Evolutionary conservation across 2,888 invertebrate species (phyloP).

Genomic region (Heterodera filipjevi): DNA sequence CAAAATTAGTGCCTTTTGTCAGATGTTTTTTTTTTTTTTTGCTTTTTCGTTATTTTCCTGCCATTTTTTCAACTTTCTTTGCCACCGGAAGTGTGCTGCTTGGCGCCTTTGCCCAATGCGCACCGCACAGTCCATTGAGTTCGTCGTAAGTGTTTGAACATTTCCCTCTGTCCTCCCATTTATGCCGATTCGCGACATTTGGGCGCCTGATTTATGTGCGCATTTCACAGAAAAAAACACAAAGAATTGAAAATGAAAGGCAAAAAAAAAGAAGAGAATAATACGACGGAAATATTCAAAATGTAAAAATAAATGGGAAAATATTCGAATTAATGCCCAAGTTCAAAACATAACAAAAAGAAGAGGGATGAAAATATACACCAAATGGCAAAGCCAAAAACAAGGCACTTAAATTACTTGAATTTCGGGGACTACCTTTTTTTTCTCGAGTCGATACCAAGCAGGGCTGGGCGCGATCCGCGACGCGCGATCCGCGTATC

Average conservation of each 20-base stretch:
- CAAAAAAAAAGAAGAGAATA: neutral
- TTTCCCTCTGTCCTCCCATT: neutral
- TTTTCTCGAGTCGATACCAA: no score
- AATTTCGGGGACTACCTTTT: no score
- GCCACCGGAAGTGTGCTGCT: slow-evolving; percentile 6
- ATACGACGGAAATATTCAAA: neutral
- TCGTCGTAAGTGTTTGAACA: slow-evolving; percentile 1
- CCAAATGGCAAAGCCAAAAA: no score
- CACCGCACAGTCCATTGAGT: neutral
- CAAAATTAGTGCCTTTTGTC: neutral
- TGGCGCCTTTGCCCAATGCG: neutral
- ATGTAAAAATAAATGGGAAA: neutral
- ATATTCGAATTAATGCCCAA: no score
- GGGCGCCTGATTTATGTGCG: neutral
- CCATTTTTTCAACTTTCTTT: neutral
- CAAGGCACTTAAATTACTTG: no score
- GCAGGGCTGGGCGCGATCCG: no score
- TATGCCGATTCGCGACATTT: neutral
- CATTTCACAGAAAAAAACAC: neutral
- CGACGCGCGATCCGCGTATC: no score
- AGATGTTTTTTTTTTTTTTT: neutral
- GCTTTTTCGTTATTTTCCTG: neutral
- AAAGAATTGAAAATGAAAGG: neutral
- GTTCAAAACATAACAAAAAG: no score
- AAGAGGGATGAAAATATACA: no score